Evolutionary conservation across 1,140 invertebrate species (phyloP).

Genomic region (Andrena cerasifolii): DNA sequence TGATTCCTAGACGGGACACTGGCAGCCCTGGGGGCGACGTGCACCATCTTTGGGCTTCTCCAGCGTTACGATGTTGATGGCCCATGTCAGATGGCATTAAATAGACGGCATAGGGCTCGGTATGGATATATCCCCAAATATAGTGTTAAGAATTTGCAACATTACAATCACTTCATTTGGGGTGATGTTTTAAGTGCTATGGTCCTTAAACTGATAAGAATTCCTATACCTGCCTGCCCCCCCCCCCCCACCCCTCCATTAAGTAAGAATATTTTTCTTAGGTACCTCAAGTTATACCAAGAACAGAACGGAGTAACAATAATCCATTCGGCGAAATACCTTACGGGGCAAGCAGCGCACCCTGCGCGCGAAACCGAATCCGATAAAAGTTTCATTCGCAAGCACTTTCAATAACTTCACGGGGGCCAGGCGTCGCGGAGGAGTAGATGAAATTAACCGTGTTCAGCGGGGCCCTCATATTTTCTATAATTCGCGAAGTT

Average conservation of each 20-base stretch:
- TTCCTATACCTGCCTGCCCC: no score
- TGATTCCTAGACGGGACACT: conserved; percentile 53
- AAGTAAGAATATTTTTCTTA: not conserved
- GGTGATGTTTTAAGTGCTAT: no score
- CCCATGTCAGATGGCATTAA: no score
- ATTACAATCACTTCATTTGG: no score
- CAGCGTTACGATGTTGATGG: not conserved
- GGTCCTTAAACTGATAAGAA: no score
- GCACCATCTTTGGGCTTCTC: not conserved
- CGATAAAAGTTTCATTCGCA: conserved; percentile 33
- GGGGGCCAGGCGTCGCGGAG: not conserved
- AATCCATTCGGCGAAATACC: not conserved
- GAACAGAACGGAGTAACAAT: not conserved
- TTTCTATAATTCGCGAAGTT: conserved; percentile 60
- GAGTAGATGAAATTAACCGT: conserved; percentile 32
- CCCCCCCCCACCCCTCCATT: not conserved
- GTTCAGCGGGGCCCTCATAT: conserved; percentile 29
- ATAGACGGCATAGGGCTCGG: no score
- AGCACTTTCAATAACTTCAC: conserved; percentile 25
- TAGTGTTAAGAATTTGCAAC: no score
- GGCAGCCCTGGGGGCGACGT: conserved; percentile 6
- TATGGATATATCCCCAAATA: no score
- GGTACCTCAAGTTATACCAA: not conserved
- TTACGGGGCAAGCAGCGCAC: not conserved
- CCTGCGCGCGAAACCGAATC: not conserved